Evolutionary conservation across 2,888 invertebrate species (phyloP).

Genomic region (Callosobruchus maculatus): DNA sequence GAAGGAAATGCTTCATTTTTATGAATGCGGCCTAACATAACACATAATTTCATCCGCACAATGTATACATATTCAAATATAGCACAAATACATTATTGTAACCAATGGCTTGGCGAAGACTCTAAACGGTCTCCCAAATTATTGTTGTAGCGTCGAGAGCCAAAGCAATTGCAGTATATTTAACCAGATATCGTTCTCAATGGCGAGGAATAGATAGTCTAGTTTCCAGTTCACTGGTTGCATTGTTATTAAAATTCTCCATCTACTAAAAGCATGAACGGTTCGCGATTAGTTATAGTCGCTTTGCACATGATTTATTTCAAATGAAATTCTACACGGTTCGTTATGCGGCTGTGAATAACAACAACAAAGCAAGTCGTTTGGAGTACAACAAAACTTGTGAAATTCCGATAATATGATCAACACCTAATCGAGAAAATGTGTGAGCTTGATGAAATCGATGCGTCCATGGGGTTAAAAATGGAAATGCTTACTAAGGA

Average conservation of each 20-base stretch:
- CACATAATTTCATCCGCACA: not conserved
- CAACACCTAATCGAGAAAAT: too few species aligned
- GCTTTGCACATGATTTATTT: not conserved
- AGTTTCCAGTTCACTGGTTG: not conserved
- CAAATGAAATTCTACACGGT: not conserved
- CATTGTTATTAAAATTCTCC: not conserved
- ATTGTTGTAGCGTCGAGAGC: not conserved
- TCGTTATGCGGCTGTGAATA: not conserved
- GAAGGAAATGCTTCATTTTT: too few species aligned
- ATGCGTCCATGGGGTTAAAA: too few species aligned
- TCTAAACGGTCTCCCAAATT: not conserved
- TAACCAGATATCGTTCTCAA: too few species aligned
- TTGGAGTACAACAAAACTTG: not conserved
- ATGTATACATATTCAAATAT: too few species aligned
- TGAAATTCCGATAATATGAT: not conserved
- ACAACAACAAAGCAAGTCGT: not conserved
- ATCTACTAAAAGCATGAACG: not conserved
- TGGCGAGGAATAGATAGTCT: not conserved
- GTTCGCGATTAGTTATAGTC: not conserved
- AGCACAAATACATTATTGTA: too few species aligned
- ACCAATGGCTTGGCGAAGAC: not conserved
- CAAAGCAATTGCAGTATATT: not conserved
- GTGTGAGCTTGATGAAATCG: too few species aligned
- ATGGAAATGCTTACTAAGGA: too few species aligned
- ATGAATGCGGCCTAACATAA: not conserved